Conservation (phyloP, 1,140 invertebrate genomes). For the Monomorium pharaonis region DNA sequence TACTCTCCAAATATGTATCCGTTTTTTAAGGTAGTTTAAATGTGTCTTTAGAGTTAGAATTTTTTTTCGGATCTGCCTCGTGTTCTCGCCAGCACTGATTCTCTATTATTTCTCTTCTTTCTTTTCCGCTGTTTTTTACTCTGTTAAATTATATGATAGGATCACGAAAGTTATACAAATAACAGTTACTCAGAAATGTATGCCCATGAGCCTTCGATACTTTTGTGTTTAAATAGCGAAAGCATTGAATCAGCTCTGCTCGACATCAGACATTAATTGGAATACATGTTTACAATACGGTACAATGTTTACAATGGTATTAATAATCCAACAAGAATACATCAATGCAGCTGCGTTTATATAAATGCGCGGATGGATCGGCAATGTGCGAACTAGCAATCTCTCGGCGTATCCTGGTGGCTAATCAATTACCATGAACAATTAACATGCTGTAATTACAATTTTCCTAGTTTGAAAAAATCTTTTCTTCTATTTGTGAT, state of each 20-base stretch:
- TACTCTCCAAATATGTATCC: slow-evolving; percentile 79
- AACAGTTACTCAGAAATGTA: slow-evolving; percentile 29
- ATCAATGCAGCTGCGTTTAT: slow-evolving; percentile 65
- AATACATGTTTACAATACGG: slow-evolving; percentile 75
- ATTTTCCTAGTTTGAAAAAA: background rate
- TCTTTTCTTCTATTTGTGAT: background rate
- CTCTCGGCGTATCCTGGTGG: background rate
- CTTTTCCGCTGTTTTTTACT: background rate
- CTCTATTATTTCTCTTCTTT: slow-evolving; percentile 18
- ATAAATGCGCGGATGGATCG: slow-evolving; percentile 63
- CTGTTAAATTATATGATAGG: slow-evolving; percentile 39
- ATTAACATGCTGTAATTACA: background rate
- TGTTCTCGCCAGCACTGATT: slow-evolving; percentile 80
- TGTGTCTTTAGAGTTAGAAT: slow-evolving; percentile 61
- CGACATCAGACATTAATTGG: slow-evolving; percentile 77
- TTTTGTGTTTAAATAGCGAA: slow-evolving; percentile 63
- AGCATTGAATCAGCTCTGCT: slow-evolving; percentile 80
- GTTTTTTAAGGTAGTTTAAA: slow-evolving; percentile 70
- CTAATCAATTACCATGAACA: background rate
- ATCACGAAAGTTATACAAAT: slow-evolving; percentile 33
- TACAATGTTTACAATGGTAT: slow-evolving; percentile 76
- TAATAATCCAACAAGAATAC: slow-evolving; percentile 74
- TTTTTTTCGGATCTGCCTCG: slow-evolving; percentile 74
- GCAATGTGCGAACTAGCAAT: background rate
- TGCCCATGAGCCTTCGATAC: slow-evolving; percentile 7